phyloP scores from a whole-genome alignment of 2,888 invertebrate genomes.

The Macaria liturata region DNA sequence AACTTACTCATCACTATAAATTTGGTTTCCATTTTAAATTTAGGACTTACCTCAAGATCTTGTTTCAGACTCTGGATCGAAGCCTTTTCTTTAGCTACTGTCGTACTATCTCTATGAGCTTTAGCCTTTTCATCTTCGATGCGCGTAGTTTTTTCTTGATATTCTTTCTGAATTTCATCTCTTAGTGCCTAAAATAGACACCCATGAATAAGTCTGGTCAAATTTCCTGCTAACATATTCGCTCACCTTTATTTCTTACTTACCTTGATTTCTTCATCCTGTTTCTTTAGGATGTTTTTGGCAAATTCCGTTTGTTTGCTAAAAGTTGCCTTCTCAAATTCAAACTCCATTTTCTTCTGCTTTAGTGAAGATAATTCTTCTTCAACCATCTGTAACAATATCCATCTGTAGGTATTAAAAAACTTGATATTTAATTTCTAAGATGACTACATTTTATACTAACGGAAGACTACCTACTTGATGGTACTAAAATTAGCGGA shows the following conservation, averaged over 20 bases:
- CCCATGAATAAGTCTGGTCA: too few relatives aligned
- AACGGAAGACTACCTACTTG: too few relatives aligned
- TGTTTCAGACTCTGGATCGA: constrained; percentile 63
- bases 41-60: constrained; percentile 63
- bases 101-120: constrained; percentile 58
- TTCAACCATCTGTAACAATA: constrained; percentile 64
- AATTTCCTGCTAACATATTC: neutral
- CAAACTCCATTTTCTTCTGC: constrained; percentile 84
- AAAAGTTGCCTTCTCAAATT: constrained; percentile 84
- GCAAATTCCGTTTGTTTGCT: constrained; percentile 84
- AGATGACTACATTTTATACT: too few relatives aligned
- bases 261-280: constrained; percentile 85
- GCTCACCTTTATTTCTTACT: neutral
- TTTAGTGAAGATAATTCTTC: constrained; percentile 74
- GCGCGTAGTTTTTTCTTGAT: constrained; percentile 65
- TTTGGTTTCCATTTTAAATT: too few relatives aligned
- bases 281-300: constrained; percentile 80
- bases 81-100: constrained; percentile 66
- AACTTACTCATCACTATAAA: too few relatives aligned
- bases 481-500: too few relatives aligned
- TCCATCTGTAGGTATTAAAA: too few relatives aligned
- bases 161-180: constrained; percentile 72
- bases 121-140: constrained; percentile 69
- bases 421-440: too few relatives aligned
- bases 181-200: constrained; percentile 52